Evolutionary conservation across 2,888 invertebrate genomes (phyloP), one percentile per base, ranked within the genome.

Genomic region (Tachina lurida): DNA sequence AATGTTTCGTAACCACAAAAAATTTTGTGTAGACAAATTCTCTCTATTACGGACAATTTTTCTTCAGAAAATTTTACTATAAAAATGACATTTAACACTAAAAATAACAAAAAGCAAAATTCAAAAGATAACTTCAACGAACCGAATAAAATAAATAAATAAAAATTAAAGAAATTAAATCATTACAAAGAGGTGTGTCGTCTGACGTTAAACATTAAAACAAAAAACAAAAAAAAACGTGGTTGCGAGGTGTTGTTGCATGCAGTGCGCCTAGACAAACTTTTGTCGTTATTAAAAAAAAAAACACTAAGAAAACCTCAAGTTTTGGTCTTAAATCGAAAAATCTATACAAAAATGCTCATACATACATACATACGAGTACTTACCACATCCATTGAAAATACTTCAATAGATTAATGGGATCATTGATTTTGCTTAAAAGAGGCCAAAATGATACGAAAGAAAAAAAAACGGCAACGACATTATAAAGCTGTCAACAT

Each of bases 111-210:
- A 41, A 22, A 62, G 31, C n/a, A 45, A 17, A 70, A 45, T 39
- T 31, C 13, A 60, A 62, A 60, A 49, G 39, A 31, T 43, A 52
- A 41, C 31, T 52, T 19, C 15, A 49, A 49, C 15, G 41, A 62
- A 62, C 9, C 9, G 31, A 71, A 56, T 15, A 47, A 60, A 76
- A 54, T 9, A 60, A 70, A 43, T 47, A 77, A 60, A 77, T 73
- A 73, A 73, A 73, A 60, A 43, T 62, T 52, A 19, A 60, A 79
- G 31, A 81, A 81, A 81, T 75, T 81, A 81, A 81, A 68, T 62
- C 68, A 75, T 62, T 75, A 68, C 43, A 62, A 81, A 74, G 43
- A 75, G 81, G 81, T 81, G 81, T 75, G 75, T 54, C 81, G 31
- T 31, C 7, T 65, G 81, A 75, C 41, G 54, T 75, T 22, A 75